Conservation (phyloP, 2,797 vertebrate species). For the Siniperca undulata region DNA sequence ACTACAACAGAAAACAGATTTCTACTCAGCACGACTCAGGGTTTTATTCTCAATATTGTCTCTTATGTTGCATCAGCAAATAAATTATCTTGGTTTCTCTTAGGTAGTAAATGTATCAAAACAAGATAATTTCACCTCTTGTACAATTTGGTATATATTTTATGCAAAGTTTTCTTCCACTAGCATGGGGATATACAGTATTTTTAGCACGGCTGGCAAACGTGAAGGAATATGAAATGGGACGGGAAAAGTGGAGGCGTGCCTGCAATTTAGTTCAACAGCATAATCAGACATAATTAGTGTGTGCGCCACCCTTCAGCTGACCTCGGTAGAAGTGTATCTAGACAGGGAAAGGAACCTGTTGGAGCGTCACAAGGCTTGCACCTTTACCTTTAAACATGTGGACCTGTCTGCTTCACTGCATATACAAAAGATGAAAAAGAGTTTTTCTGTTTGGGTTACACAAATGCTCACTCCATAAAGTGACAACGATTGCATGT, state of each 20-base stretch:
- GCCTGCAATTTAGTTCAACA: slow-evolving; percentile 56
- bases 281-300: slow-evolving; percentile 65
- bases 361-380: neutral
- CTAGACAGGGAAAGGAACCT: neutral
- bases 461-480: neutral
- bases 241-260: slow-evolving; percentile 35
- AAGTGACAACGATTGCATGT: neutral
- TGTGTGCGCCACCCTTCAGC: slow-evolving; percentile 17
- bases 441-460: neutral
- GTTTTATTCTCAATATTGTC: neutral
- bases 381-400: slow-evolving; percentile 1
- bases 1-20: neutral
- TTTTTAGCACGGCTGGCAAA: slow-evolving; percentile 6
- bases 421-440: neutral
- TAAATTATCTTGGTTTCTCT: neutral
- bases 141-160: neutral
- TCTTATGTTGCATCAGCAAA: neutral
- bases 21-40: too few species aligned
- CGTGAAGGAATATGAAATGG: neutral
- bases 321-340: slow-evolving; percentile 14
- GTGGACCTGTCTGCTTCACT: neutral
- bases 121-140: neutral
- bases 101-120: neutral
- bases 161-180: neutral
- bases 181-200: neutral